Conservation (phyloP, 2,888 invertebrate genomes). For the Phania funesta region DNA sequence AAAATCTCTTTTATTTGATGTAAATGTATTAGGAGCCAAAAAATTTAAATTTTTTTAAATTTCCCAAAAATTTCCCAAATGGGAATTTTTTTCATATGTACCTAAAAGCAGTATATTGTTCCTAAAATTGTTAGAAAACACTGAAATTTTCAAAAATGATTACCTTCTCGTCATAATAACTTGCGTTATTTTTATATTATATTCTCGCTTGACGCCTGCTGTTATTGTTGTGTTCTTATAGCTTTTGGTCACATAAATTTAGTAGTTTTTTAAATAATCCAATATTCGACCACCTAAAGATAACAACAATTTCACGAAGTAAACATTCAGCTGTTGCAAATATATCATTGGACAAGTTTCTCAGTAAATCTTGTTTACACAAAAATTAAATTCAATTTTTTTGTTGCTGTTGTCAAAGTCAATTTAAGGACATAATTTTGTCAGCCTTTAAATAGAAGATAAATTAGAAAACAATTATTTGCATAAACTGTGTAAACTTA, state of each 20-base stretch:
- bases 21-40: too few species aligned
- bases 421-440: not conserved
- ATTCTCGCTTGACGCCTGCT: not conserved
- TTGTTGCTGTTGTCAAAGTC: not conserved
- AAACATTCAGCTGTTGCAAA: not conserved
- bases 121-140: too few species aligned
- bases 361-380: not conserved
- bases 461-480: not conserved
- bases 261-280: not conserved
- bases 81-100: too few species aligned
- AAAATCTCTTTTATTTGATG: too few species aligned
- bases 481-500: constrained; percentile 4
- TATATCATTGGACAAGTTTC: constrained; percentile 29
- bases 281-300: not conserved
- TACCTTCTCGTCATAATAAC: too few species aligned
- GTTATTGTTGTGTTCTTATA: not conserved
- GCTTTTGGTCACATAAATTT: not conserved
- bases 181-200: too few species aligned
- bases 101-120: too few species aligned
- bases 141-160: too few species aligned
- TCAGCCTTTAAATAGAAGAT: not conserved
- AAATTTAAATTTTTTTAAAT: too few species aligned
- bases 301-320: not conserved
- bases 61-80: too few species aligned
- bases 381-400: not conserved